Evolutionary conservation across 2,888 invertebrate genomes (phyloP).

Genomic region (Diplolepis rosae): DNA sequence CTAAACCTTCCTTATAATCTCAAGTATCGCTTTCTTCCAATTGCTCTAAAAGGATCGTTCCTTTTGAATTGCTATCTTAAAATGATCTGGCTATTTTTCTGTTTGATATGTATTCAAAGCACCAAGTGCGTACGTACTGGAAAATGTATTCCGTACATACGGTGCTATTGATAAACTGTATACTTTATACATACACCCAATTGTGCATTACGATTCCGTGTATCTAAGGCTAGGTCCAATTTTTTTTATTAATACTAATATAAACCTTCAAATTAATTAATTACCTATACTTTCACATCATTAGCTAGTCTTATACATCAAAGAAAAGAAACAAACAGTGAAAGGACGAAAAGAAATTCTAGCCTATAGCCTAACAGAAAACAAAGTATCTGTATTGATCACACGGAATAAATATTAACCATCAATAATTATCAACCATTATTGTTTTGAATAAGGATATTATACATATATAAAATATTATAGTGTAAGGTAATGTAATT

Average conservation of each 20-base stretch:
- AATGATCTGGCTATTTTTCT: background rate
- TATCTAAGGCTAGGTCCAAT: background rate
- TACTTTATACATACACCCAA: background rate
- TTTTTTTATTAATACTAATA: background rate
- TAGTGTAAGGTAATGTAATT: slow-evolving; percentile 58
- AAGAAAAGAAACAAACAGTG: background rate
- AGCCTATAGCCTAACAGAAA: slow-evolving; percentile 10
- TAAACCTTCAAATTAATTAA: background rate
- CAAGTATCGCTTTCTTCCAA: background rate
- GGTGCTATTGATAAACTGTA: slow-evolving; percentile 4
- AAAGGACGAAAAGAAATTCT: background rate
- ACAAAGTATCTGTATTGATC: slow-evolving; percentile 21
- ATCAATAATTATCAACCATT: slow-evolving; percentile 36
- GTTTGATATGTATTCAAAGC: background rate
- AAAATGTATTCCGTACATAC: background rate
- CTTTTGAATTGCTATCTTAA: background rate
- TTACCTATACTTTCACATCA: background rate
- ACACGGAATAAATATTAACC: slow-evolving; percentile 38
- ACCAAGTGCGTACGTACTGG: background rate
- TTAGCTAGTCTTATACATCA: background rate
- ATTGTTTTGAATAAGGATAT: slow-evolving; percentile 43
- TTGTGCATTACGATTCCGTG: slow-evolving; percentile 14
- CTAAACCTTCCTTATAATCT: background rate
- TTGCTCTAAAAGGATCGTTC: background rate
- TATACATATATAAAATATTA: slow-evolving; percentile 48